Evolutionary conservation across 2,113 vertebrate genomes (phyloP), one percentile per base, ranked within the genome.

Genomic region (Elephas maximus): DNA sequence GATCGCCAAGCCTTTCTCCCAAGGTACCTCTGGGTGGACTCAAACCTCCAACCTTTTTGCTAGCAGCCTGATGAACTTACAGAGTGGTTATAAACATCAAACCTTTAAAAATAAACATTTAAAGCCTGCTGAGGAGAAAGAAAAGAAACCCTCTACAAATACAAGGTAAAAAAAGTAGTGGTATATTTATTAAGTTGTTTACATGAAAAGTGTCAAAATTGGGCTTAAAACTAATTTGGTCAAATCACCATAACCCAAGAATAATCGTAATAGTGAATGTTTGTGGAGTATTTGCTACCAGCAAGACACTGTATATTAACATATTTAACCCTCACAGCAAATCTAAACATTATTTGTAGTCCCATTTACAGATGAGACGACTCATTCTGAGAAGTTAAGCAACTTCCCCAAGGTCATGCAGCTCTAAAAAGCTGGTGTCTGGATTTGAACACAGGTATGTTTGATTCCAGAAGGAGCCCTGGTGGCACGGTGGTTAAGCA

Each of bases 181-280:
- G 6, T 30, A 44, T 63, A 23, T 79, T 71, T 45, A 26, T 71
- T 62, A 53, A 89, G 21, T 21, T 69, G 11, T 37, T 71, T 90
- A 21, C 51, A 37, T 51, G 53, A 90, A 90, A 76, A 18, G 57
- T 14, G 62, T 83, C 77, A 89, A 93, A 93, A 85, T 2, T 37
- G 8, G 14, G 26, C 60, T 78, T 77, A 44, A 41, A 74, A 73
- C 2, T 20, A 69, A 96, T 71, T 65, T 53, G 81, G 9, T 10
- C 20, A 86, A 91, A 74, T 20, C n/a, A 60, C 8, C 17, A 63
- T 62, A 89, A 21, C 18, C 26, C 44, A 51, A 41, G 51, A 77
- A 87, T 60, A 74, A 83, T 53, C 4, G 45, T 10, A 9, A 41
- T 0, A 11, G 76, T n/a, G 67, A 48, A 45, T 71, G n/a, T 60